Percentiles rank a stretch among this genome's conserved stretches.
phyloP scores from a whole-genome alignment of 1,140 invertebrate genomes.

The Oreohelix idahoensis region DNA sequence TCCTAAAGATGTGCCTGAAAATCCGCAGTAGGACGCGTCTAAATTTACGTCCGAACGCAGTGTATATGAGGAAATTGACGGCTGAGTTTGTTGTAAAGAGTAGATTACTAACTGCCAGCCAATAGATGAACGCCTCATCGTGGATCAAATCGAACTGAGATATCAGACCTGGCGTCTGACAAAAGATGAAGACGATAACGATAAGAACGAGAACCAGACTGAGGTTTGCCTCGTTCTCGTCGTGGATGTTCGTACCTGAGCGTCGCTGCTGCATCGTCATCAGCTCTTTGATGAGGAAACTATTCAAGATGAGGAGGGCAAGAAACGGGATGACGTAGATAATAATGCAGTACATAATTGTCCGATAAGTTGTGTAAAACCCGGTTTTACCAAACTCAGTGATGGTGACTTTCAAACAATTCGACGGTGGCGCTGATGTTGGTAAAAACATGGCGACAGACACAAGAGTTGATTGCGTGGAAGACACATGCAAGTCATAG shows the following conservation, averaged over 20 bases:
- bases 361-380: conserved; percentile 58
- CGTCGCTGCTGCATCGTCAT: conserved; percentile 66
- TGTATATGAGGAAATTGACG: conserved; percentile 69
- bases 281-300: conserved; percentile 64
- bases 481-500: neutral
- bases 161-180: conserved; percentile 67
- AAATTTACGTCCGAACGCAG: conserved; percentile 65
- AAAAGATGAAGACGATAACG: conserved; percentile 67
- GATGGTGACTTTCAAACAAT: conserved; percentile 49
- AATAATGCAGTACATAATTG: conserved; percentile 60
- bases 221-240: conserved; percentile 67
- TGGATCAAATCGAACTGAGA: conserved; percentile 64
- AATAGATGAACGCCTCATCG: conserved; percentile 53
- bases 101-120: conserved; percentile 64
- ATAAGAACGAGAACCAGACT: conserved; percentile 67
- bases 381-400: conserved; percentile 57
- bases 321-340: conserved; percentile 64
- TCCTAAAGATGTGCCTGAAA: conserved; percentile 42
- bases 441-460: neutral
- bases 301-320: conserved; percentile 47
- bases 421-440: neutral
- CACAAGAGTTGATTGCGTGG: neutral
- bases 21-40: conserved; percentile 58
- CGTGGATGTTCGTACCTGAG: conserved; percentile 59
- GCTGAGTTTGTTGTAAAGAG: conserved; percentile 67